phyloP scores from a whole-genome alignment of 2,888 invertebrate genomes.

The Aplocera efformata region DNA sequence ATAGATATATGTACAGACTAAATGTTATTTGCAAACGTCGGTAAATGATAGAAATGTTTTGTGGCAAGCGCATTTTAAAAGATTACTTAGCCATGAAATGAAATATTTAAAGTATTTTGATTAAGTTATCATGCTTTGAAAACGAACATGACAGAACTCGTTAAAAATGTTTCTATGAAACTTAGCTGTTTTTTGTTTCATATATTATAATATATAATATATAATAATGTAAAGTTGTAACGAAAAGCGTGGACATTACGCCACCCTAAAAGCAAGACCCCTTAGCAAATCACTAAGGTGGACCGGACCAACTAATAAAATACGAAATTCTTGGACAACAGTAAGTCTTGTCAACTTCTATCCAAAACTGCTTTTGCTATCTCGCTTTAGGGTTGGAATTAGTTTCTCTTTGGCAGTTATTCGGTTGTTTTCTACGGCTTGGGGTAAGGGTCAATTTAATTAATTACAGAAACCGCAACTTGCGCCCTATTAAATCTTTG shows the following conservation, averaged over 20 bases:
- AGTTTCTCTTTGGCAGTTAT: slow-evolving; percentile 29
- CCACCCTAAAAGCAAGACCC: slow-evolving; percentile 51
- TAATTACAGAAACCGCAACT: slow-evolving; percentile 66
- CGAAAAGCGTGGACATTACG: slow-evolving; percentile 34
- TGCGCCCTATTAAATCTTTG: slow-evolving; percentile 64
- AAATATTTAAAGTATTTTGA: too few relatives aligned
- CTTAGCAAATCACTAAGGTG: slow-evolving; percentile 56
- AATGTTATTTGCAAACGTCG: too few relatives aligned
- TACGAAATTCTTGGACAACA: slow-evolving; percentile 55
- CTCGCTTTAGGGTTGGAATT: slow-evolving; percentile 46
- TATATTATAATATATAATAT: too few relatives aligned
- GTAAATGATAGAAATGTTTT: too few relatives aligned
- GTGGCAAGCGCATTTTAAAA: too few relatives aligned
- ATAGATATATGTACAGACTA: too few relatives aligned
- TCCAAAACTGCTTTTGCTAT: slow-evolving; percentile 39
- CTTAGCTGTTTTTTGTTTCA: too few relatives aligned
- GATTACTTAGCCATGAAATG: too few relatives aligned
- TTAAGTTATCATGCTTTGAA: too few relatives aligned
- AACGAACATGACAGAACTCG: too few relatives aligned
- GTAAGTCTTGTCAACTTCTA: slow-evolving; percentile 33
- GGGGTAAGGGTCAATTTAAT: slow-evolving; percentile 68
- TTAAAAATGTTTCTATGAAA: slow-evolving; percentile 33
- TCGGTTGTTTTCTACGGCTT: slow-evolving; percentile 46
- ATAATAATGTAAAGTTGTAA: slow-evolving; percentile 50
- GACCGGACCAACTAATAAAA: slow-evolving; percentile 57